Evolutionary conservation across 2,888 invertebrate genomes (phyloP), one percentile per base, ranked within the genome.

Genomic region (Gandaritis pyraliata): DNA sequence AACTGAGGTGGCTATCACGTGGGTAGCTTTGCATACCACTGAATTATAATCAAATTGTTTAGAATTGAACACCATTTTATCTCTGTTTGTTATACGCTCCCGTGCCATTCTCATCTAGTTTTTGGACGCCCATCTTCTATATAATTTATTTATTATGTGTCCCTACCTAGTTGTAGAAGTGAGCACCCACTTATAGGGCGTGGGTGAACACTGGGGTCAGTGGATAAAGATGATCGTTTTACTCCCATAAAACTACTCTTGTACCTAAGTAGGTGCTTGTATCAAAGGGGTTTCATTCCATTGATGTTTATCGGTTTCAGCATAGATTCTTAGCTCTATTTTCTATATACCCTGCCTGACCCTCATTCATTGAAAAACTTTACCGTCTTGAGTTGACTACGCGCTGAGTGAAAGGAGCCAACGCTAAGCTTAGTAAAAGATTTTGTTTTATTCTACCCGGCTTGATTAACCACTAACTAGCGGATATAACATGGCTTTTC

Each of bases 1-100:
- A 38, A 55, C 54, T 46, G 46, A n/a, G 36, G 45, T 54, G 39
- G 39, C 39, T 39, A 16, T 39, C 18, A 38, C 38, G 50, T 38
- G 18, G 18, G 39, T n/a, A 15, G 13, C 1, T 11, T 5, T 15
- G 41, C 15, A 2, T 13, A 41, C 41, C 41, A 41, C 8, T 41
- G 13, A 41, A 41, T 8, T 15, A n/a, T 39, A 5, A 39, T n/a
- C 6, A 12, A 38, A 5, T 15, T 13, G 6, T 8, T 41, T 41
- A 7, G 3, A 41, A 41, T 41, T 41, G 1, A 41, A 15, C 15
- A 15, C 7, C 41, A 6, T 8, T 6, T 13, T n/a, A 39, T 23
- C 23, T 23, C 6, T 23, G 23, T 23, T 23, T 23, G 23, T 23
- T 5, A 5, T 23, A 23, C 23, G 23, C 23, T 23, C 3, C 6